Conservation (phyloP, 2,797 vertebrate species). For the Caiman crocodilus region DNA sequence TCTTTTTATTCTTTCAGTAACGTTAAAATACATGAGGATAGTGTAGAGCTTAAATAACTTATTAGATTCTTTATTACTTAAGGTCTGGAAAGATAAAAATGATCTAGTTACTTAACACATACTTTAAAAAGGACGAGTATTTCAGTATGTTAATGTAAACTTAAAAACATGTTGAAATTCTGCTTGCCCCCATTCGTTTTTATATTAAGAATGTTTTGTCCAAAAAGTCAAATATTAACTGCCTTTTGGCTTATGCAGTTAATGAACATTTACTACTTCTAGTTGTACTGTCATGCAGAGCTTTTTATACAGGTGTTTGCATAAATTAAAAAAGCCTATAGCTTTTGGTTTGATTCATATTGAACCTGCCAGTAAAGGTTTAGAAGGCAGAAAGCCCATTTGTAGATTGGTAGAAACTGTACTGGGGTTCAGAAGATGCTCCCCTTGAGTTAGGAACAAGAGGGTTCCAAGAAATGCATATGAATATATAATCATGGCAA, state of each 20-base stretch:
- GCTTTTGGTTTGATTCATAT: neutral
- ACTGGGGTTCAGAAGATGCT: neutral
- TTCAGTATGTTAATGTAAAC: neutral
- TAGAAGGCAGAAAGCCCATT: neutral
- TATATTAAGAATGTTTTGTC: neutral
- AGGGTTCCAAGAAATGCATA: neutral
- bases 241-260: neutral
- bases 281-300: neutral
- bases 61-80: neutral
- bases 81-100: neutral
- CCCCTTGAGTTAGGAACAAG: neutral
- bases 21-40: neutral
- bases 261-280: neutral
- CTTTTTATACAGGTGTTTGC: constrained; percentile 40
- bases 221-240: neutral
- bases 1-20: neutral
- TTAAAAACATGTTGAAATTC: neutral
- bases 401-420: neutral
- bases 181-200: neutral
- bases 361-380: constrained; percentile 24
- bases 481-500: neutral
- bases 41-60: neutral
- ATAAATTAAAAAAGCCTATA: neutral
- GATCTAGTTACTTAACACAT: neutral
- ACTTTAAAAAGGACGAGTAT: neutral